Percentiles rank a stretch among this genome's conserved stretches.
Conservation (phyloP, 1,140 invertebrate species). For the Maconellicoccus hirsutus region DNA sequence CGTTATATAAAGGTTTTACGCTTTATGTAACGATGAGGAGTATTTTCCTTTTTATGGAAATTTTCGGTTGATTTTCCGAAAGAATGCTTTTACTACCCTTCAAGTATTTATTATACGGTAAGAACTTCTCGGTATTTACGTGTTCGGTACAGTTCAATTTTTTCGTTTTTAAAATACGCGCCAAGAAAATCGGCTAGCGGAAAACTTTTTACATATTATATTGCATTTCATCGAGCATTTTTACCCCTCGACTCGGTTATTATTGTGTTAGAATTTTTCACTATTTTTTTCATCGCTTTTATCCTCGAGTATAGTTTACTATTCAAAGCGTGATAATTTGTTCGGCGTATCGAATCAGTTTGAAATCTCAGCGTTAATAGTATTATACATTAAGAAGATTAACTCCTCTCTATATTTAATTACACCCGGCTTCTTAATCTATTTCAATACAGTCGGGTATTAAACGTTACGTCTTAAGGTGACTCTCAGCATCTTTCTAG, state of each 20-base stretch:
- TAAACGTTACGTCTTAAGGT: not conserved
- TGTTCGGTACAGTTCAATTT: not conserved
- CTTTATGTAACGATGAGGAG: not conserved
- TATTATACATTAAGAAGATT: constrained; percentile 1
- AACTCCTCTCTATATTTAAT: not conserved
- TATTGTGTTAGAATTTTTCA: too few species aligned
- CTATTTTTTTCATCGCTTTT: too few species aligned
- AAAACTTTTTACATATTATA: not conserved
- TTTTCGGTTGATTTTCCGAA: not conserved
- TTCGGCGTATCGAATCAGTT: not conserved
- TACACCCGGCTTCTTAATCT: not conserved
- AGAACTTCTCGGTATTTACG: not conserved
- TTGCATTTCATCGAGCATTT: not conserved
- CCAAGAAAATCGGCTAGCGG: too few species aligned
- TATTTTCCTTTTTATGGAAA: constrained; percentile 5
- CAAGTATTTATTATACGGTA: not conserved
- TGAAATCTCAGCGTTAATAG: not conserved
- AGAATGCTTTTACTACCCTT: not conserved
- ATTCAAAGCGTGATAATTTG: not conserved
- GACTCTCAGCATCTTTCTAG: not conserved
- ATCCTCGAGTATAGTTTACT: not conserved
- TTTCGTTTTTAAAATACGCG: not conserved
- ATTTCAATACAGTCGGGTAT: not conserved
- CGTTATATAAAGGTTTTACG: constrained; percentile 4
- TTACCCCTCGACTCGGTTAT: not conserved